These are phyloP conservation scores for Lasioglossum marginatum DNA, from an alignment of 2,888 invertebrate genomes.

Conservation along the genomic window DNA sequence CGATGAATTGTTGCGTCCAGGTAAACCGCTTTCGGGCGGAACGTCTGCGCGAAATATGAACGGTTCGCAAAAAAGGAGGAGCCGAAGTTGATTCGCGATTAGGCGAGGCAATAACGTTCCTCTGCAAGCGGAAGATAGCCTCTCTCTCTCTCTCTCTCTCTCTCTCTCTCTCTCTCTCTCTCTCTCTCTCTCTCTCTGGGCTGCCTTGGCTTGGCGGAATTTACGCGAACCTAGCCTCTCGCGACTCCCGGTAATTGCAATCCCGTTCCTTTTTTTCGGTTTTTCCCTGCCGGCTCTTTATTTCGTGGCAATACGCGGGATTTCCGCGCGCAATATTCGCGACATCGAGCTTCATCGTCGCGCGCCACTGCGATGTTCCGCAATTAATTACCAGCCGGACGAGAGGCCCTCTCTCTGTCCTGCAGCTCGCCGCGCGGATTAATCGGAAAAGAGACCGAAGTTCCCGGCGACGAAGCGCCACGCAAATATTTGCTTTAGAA, in stretches of 20 bases:
- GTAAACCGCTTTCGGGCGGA: not conserved
- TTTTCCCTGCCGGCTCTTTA: not conserved
- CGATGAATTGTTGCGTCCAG: not conserved
- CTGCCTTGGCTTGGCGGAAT: constrained; percentile 8
- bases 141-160: not conserved
- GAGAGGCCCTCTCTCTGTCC: constrained; percentile 13
- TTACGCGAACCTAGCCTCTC: constrained; percentile 2
- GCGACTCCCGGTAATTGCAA: constrained; percentile 38
- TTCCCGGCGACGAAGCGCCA: constrained; percentile 7
- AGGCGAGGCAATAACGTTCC: constrained; percentile 45
- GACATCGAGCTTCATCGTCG: constrained; percentile 31
- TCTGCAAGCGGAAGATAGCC: not conserved
- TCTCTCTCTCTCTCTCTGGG: not conserved
- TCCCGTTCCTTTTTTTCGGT: not conserved
- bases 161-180: not conserved
- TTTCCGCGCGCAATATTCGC: constrained; percentile 46
- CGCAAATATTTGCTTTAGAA: constrained; percentile 54
- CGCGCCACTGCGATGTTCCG: constrained; percentile 27
- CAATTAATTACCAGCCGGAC: constrained; percentile 54
- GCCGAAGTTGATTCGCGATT: constrained; percentile 39
- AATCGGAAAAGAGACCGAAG: constrained; percentile 44
- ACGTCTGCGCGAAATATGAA: not conserved
- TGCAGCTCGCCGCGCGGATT: constrained; percentile 29
- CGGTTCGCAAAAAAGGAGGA: not conserved
- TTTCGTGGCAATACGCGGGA: constrained; percentile 28